Evolutionary conservation across 2,797 vertebrate genomes (phyloP), one percentile per base, ranked within the genome.

Genomic region (Myotis planiceps): DNA sequence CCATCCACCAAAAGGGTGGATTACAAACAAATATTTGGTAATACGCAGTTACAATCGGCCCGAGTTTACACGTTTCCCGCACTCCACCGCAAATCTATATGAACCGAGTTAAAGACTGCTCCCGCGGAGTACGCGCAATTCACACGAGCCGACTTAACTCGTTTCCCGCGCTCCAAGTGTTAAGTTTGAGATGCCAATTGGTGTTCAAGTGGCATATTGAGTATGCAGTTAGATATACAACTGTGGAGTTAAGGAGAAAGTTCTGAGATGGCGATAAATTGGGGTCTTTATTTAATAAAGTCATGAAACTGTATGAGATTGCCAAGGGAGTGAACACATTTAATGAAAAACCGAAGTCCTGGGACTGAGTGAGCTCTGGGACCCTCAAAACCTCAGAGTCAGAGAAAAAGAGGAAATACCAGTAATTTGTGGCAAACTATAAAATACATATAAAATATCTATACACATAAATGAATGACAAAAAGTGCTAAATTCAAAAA

Each of bases 391-490:
- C 58, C 15, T 53, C 14, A 25, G 37, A 88, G 15, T n/a, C 19
- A 39, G 32, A 23, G 25, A 27, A 60, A 6, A 8, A 7, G 10
- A 42, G 42, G 42, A 42, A 42, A 42, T 42, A 42, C 42, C 42
- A 42, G 42, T 42, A 42, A 9, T 96, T 78, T 95, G 81, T 76
- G 80, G 88, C 63, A 51, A 71, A 74, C 53, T 84, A 32, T 84
- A 60, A 92, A 93, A 84, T 85, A 78, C 37, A 42, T 80, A 69
- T 79, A 25, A 85, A 92, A 83, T 39, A 16, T 49, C 34, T 39
- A 0, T 37, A 65, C 8, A 69, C 32, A 19, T 39, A 65, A 88
- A 45, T 83, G 29, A 74, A 53, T 80, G 89, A 23, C 55, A 58
- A n/a, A 83, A 92, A 63, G 53, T 68, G 51, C 15, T 49, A 84